A percentile compares a stretch with the other conserved stretches of the same genome.
These are phyloP conservation scores for Lathamus discolor DNA, from an alignment of 2,113 vertebrate species.

Conservation along the genomic window DNA sequence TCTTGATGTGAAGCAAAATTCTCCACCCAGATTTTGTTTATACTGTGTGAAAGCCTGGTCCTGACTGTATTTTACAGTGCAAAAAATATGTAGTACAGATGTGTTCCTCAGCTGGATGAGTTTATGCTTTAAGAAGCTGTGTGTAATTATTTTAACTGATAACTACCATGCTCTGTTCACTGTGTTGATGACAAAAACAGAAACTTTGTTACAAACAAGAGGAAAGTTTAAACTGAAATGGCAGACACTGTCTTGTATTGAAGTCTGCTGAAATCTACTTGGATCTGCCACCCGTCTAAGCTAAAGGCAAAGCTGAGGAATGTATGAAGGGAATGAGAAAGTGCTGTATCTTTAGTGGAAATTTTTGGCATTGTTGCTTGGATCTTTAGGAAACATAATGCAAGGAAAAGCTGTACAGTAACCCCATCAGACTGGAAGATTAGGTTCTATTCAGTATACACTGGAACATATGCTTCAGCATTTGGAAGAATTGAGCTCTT, in stretches of 20 bases:
- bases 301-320: background rate
- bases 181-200: background rate
- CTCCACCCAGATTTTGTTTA: background rate
- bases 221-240: background rate
- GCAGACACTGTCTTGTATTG: background rate
- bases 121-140: background rate
- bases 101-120: background rate
- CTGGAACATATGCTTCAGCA: background rate
- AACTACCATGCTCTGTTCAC: background rate
- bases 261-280: background rate
- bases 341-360: background rate
- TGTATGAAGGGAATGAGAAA: background rate
- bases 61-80: background rate
- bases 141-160: background rate
- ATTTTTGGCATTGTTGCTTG: background rate
- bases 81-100: background rate
- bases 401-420: background rate
- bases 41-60: background rate
- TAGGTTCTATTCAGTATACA: background rate
- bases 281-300: background rate
- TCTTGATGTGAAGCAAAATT: background rate
- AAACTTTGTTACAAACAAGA: background rate
- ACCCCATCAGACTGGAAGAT: background rate
- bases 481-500: slow-evolving; percentile 23
- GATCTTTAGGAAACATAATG: background rate